Conservation (phyloP, 2,797 vertebrate species). For the Myotis vivesi region DNA sequence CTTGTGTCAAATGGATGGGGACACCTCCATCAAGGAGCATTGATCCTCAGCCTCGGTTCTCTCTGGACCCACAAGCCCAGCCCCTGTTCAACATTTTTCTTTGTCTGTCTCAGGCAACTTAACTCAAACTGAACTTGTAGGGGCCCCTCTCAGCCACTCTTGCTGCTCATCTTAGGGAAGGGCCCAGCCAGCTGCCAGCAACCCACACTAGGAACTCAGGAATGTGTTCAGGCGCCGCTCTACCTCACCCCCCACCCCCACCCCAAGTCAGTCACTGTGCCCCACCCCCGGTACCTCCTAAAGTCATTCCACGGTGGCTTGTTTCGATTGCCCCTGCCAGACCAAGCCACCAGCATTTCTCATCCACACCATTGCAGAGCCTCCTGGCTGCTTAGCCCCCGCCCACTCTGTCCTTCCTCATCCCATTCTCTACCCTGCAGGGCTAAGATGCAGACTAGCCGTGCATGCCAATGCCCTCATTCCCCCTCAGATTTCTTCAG, state of each 20-base stretch:
- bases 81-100: not conserved
- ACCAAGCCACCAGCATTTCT: not conserved
- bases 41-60: not conserved
- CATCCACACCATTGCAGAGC: not conserved
- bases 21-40: not conserved
- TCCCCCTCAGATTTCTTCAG: not conserved
- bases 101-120: not conserved
- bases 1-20: too few relatives aligned
- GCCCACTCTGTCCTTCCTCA: not conserved
- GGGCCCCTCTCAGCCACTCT: not conserved
- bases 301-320: not conserved
- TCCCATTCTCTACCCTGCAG: not conserved
- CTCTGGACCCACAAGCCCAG: not conserved
- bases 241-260: not conserved
- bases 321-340: not conserved
- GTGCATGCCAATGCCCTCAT: rapidly evolving
- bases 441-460: not conserved
- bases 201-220: not conserved
- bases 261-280: rapidly evolving
- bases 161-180: not conserved
- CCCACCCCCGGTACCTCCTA: not conserved
- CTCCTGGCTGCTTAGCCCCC: too few relatives aligned
- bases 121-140: rapidly evolving
- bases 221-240: not conserved
- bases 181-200: too few relatives aligned